Conservation (phyloP, 2,888 invertebrate species). For the Hyposoter dolosus region DNA sequence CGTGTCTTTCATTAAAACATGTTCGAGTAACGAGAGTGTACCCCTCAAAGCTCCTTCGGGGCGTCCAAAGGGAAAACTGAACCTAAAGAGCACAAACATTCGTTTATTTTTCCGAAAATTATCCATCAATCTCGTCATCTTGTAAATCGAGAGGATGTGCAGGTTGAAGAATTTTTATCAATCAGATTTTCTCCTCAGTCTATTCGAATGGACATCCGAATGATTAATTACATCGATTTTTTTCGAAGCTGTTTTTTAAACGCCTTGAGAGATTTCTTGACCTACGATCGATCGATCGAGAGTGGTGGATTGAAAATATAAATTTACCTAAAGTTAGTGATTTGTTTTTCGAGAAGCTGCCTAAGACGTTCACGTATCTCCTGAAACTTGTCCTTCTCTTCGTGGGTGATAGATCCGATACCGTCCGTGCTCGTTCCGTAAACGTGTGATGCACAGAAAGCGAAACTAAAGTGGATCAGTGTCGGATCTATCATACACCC, state of each 20-base stretch:
- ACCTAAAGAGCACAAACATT: slow-evolving; percentile 86
- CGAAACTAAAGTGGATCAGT: slow-evolving; percentile 99
- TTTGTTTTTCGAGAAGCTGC: slow-evolving; percentile 97
- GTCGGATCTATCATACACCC: slow-evolving; percentile 99
- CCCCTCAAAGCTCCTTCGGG: slow-evolving; percentile 99
- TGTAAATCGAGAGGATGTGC: too few relatives aligned
- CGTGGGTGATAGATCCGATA: slow-evolving; percentile 98
- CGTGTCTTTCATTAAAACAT: slow-evolving; percentile 99
- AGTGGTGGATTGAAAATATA: too few relatives aligned
- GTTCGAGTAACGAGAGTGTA: slow-evolving; percentile 97
- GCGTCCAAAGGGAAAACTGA: slow-evolving; percentile 99
- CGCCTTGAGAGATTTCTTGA: too few relatives aligned
- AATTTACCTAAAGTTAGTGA: slow-evolving; percentile 97
- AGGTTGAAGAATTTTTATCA: too few relatives aligned
- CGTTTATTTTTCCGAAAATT: not conserved
- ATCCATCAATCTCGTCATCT: too few relatives aligned
- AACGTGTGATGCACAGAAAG: slow-evolving; percentile 99
- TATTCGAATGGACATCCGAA: too few relatives aligned
- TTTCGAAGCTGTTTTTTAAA: too few relatives aligned
- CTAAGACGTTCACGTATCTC: slow-evolving; percentile 98
- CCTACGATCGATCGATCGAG: too few relatives aligned
- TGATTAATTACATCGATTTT: too few relatives aligned
- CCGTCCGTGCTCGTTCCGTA: slow-evolving; percentile 99
- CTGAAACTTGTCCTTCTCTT: slow-evolving; percentile 98
- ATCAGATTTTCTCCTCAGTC: too few relatives aligned